These are phyloP conservation scores for Formica aserva DNA, from an alignment of 2,888 invertebrate species.

Conservation along the genomic window DNA sequence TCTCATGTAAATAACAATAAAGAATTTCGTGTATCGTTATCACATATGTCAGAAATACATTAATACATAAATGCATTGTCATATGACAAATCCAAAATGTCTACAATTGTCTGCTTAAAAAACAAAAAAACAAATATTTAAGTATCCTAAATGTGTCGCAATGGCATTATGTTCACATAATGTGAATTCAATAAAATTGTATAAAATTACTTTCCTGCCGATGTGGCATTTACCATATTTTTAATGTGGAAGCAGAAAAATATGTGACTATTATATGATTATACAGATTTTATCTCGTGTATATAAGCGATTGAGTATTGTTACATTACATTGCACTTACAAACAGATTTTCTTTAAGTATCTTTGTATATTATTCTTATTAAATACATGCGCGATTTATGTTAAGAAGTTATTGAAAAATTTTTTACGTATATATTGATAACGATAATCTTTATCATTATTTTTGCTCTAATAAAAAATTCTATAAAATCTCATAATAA, in stretches of 20 bases:
- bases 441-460: constrained; percentile 7
- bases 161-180: constrained; percentile 3
- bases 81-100: constrained; percentile 15
- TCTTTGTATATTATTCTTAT: constrained; percentile 20
- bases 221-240: background rate
- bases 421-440: constrained; percentile 10
- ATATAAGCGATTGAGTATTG: constrained; percentile 17
- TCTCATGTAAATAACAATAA: constrained; percentile 11
- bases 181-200: background rate
- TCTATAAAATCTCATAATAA: background rate
- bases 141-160: background rate
- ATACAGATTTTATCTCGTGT: constrained; percentile 3
- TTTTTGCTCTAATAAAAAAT: background rate
- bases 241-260: background rate
- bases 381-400: background rate
- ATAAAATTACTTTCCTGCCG: background rate
- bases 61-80: constrained; percentile 1
- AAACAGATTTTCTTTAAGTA: constrained; percentile 10
- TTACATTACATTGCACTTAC: constrained; percentile 40
- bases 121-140: background rate
- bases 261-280: constrained; percentile 13
- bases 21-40: constrained; percentile 16
- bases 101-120: constrained; percentile 10
- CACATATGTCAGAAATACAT: constrained; percentile 23
- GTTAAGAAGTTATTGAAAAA: constrained; percentile 7